Percentiles rank a stretch among this genome's conserved stretches.
Evolutionary conservation across 2,113 vertebrate genomes (phyloP).

Genomic region (Myiopsitta monachus): DNA sequence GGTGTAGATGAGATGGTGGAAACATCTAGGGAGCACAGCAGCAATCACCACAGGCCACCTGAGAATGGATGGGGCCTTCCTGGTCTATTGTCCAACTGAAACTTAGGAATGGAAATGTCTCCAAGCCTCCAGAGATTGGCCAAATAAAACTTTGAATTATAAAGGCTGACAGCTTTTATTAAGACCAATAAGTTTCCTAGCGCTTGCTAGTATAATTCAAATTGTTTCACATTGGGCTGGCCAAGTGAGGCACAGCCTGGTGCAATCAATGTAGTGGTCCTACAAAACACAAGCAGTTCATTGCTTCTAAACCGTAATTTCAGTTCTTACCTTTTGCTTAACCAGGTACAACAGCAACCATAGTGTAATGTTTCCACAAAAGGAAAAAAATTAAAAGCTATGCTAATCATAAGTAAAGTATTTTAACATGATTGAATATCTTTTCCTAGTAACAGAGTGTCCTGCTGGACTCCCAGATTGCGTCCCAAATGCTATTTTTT

Average conservation of each 20-base stretch:
- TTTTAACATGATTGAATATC: neutral
- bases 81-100: neutral
- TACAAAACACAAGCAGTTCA: neutral
- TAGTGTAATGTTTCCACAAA: neutral
- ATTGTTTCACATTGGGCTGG: neutral
- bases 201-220: neutral
- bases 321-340: neutral
- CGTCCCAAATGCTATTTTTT: neutral
- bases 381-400: neutral
- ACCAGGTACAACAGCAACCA: neutral
- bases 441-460: neutral
- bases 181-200: neutral
- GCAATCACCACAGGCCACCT: neutral
- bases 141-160: neutral
- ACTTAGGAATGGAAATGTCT: neutral
- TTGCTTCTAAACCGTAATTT: neutral
- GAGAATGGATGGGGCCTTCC: neutral
- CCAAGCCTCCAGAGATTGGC: neutral
- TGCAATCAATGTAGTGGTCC: neutral
- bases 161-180: neutral
- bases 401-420: neutral
- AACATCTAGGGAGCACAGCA: fast-evolving
- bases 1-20: neutral
- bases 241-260: neutral
- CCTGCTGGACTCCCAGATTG: neutral